Base-by-base conservation (phyloP, 1,140 invertebrate species). In the Zaprionus vittiger region DNA sequence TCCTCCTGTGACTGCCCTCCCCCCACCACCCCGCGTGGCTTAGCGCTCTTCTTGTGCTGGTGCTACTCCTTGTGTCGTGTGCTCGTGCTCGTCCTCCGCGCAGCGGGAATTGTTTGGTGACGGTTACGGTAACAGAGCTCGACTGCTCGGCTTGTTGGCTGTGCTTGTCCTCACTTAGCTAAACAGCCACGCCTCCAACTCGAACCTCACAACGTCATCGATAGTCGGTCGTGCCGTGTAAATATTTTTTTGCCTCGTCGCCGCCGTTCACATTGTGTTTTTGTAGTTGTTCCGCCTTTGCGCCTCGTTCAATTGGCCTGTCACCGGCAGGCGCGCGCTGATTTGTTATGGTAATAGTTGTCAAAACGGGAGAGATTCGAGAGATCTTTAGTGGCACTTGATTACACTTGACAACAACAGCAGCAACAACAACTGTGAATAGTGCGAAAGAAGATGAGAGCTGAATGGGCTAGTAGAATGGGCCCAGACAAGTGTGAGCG, bases 291-390 rank as follows among this genome's bases (percentile, higher is more conserved):
- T 73, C 68, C 52, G 72, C 56, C 52, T 57, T 67, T 80, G 73
- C 70, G 79, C 74, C 89, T 87, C 75, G 74, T 90, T 87, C 84
- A 87, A 87, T 87, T 87, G 84, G 84, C 74, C 84, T 87, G 84
- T 87, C 84, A 84, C 61, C 79, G 84, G 57, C 84, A 87, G 84
- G 74, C 85, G 76, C 85, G 76, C 71, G 81, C 81, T 87, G 85
- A 87, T 87, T 87, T 87, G 84, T 87, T 87, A 87, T 87, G 84
- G 84, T 87, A 87, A 87, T 87, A 87, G 84, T 87, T 87, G 84
- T 87, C 84, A 87, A 81, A 87, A 81, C 75, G 85, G 78, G 66
- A 76, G 59, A 84, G 84, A 79, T 83, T 81, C 85, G 72, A 87
- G 84, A 87, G 85, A 89, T 87, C 83, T 83, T 89, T 79, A 77